phyloP scores from a whole-genome alignment of 2,797 vertebrate genomes.

The Sebastes dallii region DNA sequence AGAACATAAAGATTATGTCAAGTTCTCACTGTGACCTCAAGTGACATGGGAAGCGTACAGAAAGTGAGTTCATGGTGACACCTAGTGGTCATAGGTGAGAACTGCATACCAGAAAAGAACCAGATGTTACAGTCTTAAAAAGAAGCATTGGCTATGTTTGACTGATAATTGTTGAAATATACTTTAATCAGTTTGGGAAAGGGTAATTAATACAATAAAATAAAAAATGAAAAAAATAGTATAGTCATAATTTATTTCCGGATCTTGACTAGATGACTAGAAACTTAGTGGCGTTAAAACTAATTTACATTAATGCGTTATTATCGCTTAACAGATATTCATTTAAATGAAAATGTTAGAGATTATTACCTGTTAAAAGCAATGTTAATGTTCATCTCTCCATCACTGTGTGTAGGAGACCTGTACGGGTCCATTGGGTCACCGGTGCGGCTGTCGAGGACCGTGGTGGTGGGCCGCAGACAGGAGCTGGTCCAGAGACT shows the following conservation, averaged over 20 bases:
- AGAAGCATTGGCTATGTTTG: neutral
- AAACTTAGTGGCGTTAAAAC: too few relatives aligned
- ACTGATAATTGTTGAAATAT: neutral
- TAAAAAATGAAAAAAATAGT: too few relatives aligned
- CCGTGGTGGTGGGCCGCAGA: conserved; percentile 92
- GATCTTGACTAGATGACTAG: too few relatives aligned
- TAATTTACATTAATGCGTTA: too few relatives aligned
- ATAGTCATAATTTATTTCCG: too few relatives aligned
- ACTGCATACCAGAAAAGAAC: neutral
- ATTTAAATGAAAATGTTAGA: neutral
- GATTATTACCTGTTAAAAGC: neutral
- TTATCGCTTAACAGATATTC: too few relatives aligned
- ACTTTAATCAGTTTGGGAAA: neutral
- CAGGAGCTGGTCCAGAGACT: conserved; percentile 96
- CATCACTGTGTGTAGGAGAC: conserved; percentile 83
- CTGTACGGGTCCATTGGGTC: conserved; percentile 97
- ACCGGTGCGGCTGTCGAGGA: conserved; percentile 91
- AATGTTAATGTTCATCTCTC: neutral
- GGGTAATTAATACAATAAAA: neutral
- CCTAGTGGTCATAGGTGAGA: conserved; percentile 53
- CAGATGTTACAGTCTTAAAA: neutral
- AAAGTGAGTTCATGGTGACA: conserved; percentile 48
- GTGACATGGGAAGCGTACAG: conserved; percentile 2
- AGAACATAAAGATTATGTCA: neutral
- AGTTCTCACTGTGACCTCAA: neutral